phyloP scores from a whole-genome alignment of 2,113 vertebrate species.

The Melanotaenia duboulayi region DNA sequence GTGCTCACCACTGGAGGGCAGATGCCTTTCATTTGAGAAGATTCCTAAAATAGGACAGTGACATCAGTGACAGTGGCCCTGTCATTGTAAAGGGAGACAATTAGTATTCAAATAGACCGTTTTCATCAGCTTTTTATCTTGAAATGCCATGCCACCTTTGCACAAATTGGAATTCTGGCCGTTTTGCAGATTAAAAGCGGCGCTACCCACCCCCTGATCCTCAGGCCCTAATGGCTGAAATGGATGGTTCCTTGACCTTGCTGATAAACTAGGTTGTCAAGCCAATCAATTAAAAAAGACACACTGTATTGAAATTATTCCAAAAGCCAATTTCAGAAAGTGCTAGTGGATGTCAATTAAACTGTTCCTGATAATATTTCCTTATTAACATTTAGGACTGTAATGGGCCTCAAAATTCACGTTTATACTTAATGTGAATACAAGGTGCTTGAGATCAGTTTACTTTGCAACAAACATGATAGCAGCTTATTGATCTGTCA shows the following conservation, averaged over 20 bases:
- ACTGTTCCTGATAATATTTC: constrained; percentile 1
- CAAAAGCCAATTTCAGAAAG: constrained; percentile 14
- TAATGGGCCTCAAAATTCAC: not conserved
- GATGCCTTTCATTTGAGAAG: constrained; percentile 37
- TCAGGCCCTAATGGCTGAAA: constrained; percentile 11
- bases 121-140: constrained; percentile 67
- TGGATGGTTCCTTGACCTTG: constrained; percentile 59
- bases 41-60: constrained; percentile 62
- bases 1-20: constrained; percentile 57
- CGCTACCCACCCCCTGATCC: too few species aligned
- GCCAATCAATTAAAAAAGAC: constrained; percentile 51
- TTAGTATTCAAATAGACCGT: constrained; percentile 57
- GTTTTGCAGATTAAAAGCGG: constrained; percentile 52
- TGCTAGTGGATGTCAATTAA: not conserved
- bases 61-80: constrained; percentile 51
- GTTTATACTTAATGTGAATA: constrained; percentile 3
- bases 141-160: constrained; percentile 59
- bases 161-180: constrained; percentile 61
- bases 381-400: not conserved
- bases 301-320: not conserved
- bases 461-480: constrained; percentile 8
- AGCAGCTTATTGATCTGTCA: not conserved
- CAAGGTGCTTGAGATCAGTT: not conserved
- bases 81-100: constrained; percentile 53
- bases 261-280: constrained; percentile 55